These are phyloP conservation scores for Falco peregrinus DNA, from an alignment of 2,797 vertebrate genomes.

Conservation along the genomic window DNA sequence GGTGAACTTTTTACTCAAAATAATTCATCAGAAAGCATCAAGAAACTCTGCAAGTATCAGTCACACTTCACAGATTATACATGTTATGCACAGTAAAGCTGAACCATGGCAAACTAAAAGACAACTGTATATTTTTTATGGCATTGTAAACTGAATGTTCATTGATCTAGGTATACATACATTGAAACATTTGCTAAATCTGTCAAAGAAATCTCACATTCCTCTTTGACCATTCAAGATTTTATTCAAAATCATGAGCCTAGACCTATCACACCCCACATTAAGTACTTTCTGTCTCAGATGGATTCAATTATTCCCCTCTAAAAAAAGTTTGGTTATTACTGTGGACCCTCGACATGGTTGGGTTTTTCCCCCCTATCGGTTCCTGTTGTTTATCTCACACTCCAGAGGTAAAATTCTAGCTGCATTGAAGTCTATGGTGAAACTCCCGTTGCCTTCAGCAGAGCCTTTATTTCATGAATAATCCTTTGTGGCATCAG, in stretches of 20 bases:
- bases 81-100: not conserved
- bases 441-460: conserved; percentile 19
- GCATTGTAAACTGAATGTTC: not conserved
- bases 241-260: not conserved
- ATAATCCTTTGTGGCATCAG: not conserved
- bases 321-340: not conserved
- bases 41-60: not conserved
- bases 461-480: conserved; percentile 10
- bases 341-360: not conserved
- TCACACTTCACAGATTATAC: not conserved
- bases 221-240: not conserved
- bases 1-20: conserved; percentile 18
- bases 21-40: conserved; percentile 25
- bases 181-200: not conserved
- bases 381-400: conserved; percentile 14
- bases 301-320: not conserved
- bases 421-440: not conserved
- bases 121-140: conserved; percentile 10
- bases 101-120: conserved; percentile 1
- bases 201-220: not conserved
- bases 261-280: not conserved
- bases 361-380: not conserved
- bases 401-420: conserved; percentile 17
- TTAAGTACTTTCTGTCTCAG: not conserved
- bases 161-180: not conserved